Conservation (phyloP, 2,113 vertebrate species). For the Ciconia stormi region DNA sequence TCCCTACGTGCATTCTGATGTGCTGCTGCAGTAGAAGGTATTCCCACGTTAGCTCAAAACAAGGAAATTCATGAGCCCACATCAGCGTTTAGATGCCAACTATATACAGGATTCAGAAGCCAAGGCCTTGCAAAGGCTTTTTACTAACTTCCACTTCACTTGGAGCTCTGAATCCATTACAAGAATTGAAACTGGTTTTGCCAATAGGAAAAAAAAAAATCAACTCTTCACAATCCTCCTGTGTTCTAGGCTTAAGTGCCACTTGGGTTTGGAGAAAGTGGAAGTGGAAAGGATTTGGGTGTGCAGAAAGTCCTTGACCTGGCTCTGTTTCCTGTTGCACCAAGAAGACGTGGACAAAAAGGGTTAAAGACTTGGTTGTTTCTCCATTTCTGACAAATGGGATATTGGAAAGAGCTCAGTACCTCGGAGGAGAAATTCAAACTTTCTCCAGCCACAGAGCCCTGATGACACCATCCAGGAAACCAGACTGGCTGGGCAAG, state of each 20-base stretch:
- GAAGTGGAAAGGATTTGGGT: background rate
- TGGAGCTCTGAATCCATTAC: background rate
- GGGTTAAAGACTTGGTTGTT: background rate
- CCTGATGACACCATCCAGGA: background rate
- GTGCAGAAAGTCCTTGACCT: background rate
- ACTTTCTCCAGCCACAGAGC: accelerated
- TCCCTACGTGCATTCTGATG: accelerated
- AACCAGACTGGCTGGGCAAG: background rate
- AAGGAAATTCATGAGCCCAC: background rate
- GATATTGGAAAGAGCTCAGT: background rate
- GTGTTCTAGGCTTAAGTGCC: accelerated
- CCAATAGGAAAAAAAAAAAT: background rate
- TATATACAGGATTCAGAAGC: accelerated
- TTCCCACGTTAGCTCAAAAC: background rate
- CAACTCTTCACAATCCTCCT: background rate
- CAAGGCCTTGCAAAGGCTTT: background rate
- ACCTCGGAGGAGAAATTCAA: background rate
- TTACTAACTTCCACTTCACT: background rate
- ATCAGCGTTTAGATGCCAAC: background rate
- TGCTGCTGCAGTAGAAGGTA: accelerated
- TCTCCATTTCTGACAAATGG: background rate
- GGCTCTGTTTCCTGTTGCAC: background rate
- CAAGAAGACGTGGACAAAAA: background rate
- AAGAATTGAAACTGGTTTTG: background rate
- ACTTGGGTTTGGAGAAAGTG: background rate